Conservation (phyloP, 1,140 invertebrate genomes). For the Meloidogyne exigua region DNA sequence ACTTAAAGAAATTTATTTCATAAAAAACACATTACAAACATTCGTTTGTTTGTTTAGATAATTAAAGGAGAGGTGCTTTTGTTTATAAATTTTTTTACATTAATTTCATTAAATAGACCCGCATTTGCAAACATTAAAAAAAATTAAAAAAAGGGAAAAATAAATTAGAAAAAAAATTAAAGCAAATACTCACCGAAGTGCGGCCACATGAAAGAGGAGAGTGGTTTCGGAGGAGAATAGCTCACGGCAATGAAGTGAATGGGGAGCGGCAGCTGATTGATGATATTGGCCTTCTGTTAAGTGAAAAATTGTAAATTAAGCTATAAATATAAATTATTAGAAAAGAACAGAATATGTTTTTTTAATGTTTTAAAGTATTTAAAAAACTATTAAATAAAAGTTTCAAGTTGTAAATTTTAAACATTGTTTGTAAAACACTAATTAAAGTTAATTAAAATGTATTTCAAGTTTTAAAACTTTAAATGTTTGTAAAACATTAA, state of each 20-base stretch:
- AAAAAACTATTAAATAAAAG: no score
- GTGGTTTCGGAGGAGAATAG: conserved; percentile 36
- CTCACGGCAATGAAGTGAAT: conserved; percentile 29
- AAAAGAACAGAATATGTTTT: not conserved
- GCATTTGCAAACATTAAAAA: not conserved
- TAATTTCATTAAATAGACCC: not conserved
- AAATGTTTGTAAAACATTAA: no score
- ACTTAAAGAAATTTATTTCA: not conserved
- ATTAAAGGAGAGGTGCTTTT: not conserved
- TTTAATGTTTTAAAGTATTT: no score
- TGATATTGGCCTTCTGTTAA: conserved; percentile 19
- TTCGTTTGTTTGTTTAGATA: not conserved
- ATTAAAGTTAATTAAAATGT: no score
- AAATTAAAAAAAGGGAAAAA: not conserved
- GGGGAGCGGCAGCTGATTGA: conserved; percentile 14
- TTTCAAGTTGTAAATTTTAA: no score
- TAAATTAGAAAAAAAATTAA: not conserved
- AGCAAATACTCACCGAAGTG: conserved; percentile 20
- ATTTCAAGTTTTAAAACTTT: no score
- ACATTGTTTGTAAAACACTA: no score
- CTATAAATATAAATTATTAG: not conserved
- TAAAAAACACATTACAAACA: not conserved
- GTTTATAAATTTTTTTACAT: not conserved
- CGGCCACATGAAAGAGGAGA: conserved; percentile 26
- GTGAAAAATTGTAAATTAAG: not conserved